Conservation (phyloP, 2,797 vertebrate genomes). For the Sebastes cheni region DNA sequence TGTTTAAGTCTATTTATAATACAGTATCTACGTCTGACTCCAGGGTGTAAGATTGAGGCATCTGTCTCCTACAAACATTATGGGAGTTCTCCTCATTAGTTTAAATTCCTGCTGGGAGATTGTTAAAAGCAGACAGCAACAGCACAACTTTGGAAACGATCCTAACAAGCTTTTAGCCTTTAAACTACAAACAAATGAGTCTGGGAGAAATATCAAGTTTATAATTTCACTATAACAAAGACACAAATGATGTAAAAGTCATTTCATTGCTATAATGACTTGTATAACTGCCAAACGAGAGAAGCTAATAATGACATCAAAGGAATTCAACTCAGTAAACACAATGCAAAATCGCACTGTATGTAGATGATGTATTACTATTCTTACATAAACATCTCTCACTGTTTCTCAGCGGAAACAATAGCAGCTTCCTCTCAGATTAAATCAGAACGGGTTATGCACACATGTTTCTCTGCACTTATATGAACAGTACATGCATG, state of each 20-base stretch:
- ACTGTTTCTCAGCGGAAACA: neutral
- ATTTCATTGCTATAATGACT: neutral
- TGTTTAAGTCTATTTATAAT: slow-evolving; percentile 26
- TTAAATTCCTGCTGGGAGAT: slow-evolving; percentile 6
- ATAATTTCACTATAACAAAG: neutral
- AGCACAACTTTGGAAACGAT: neutral
- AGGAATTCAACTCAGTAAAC: neutral
- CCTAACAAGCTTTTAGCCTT: neutral
- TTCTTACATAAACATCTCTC: neutral
- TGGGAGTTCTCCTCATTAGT: neutral
- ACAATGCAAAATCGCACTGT: neutral
- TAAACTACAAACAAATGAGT: neutral
- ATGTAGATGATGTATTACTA: slow-evolving; percentile 3
- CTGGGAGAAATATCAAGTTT: neutral
- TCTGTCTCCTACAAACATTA: neutral
- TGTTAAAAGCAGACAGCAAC: neutral
- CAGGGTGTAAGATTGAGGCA: neutral
- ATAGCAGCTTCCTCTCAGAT: neutral
- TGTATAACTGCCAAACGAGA: neutral
- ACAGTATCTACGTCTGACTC: neutral
- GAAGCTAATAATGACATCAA: neutral
- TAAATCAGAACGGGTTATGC: neutral
- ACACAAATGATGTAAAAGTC: neutral
- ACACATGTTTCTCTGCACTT: neutral
- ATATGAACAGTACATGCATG: neutral